phyloP scores from a whole-genome alignment of 2,113 vertebrate species.

The Raphicerus campestris region DNA sequence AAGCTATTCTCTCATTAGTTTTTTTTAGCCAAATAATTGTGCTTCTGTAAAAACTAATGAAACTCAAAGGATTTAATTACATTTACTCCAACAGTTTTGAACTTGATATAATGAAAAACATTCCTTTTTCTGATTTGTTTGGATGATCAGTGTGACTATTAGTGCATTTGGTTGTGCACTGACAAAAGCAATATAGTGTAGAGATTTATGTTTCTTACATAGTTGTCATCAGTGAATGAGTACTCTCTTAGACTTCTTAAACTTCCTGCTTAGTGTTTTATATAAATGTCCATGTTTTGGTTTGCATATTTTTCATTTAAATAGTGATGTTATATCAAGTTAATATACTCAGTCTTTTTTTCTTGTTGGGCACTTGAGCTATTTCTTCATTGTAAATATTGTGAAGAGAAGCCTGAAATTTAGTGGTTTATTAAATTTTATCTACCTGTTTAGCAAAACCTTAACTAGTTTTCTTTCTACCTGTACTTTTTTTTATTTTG shows the following conservation, averaged over 20 bases:
- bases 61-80: constrained; percentile 31
- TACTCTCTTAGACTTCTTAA: background rate
- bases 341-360: background rate
- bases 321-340: constrained; percentile 4
- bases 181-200: constrained; percentile 1
- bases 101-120: background rate
- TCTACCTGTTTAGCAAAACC: background rate
- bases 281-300: constrained; percentile 6
- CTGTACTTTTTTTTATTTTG: background rate
- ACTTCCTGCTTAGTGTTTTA: background rate
- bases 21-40: background rate
- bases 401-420: background rate
- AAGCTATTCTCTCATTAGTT: constrained; percentile 10
- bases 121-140: constrained; percentile 11
- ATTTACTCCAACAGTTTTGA: background rate
- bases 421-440: constrained; percentile 13
- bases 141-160: background rate
- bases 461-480: constrained; percentile 7
- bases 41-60: background rate
- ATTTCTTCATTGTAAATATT: background rate
- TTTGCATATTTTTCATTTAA: constrained; percentile 15
- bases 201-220: background rate
- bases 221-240: background rate
- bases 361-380: background rate
- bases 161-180: background rate